phyloP scores from a whole-genome alignment of 2,888 invertebrate genomes.

The Atethmia centrago region DNA sequence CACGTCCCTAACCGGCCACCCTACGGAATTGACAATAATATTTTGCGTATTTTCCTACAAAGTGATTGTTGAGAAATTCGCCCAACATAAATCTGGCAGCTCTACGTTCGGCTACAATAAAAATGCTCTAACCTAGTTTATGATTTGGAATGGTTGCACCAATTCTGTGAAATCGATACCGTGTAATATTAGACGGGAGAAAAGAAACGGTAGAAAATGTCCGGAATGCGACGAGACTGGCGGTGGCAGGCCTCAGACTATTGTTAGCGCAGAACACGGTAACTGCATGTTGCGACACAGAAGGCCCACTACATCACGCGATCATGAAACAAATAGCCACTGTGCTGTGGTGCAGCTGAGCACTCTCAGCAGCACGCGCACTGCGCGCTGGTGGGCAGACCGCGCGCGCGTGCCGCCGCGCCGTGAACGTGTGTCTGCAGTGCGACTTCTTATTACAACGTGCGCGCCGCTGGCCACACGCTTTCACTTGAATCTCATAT shows the following conservation, averaged over 20 bases:
- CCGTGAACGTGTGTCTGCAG: neutral
- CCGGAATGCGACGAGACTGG: neutral
- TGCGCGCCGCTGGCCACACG: neutral
- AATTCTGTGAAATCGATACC: conserved; percentile 36
- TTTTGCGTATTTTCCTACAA: conserved; percentile 28
- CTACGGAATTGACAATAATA: conserved; percentile 2
- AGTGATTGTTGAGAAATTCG: conserved; percentile 30
- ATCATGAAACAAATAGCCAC: neutral
- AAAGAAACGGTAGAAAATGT: conserved; percentile 36
- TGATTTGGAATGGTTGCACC: conserved; percentile 40
- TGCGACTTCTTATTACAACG: neutral
- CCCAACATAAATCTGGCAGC: conserved; percentile 41
- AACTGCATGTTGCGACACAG: neutral
- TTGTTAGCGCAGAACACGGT: neutral
- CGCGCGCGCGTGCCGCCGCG: neutral
- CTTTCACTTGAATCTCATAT: conserved; percentile 15
- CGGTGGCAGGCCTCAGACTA: neutral
- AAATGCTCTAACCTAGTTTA: conserved; percentile 51
- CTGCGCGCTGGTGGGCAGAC: neutral
- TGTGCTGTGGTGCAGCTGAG: too few relatives aligned
- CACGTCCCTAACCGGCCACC: conserved; percentile 1
- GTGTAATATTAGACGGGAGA: conserved; percentile 31
- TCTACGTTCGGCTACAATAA: conserved; percentile 32
- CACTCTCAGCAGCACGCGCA: neutral
- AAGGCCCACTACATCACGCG: neutral